phyloP scores from a whole-genome alignment of 2,113 vertebrate genomes.

The Merops nubicus region DNA sequence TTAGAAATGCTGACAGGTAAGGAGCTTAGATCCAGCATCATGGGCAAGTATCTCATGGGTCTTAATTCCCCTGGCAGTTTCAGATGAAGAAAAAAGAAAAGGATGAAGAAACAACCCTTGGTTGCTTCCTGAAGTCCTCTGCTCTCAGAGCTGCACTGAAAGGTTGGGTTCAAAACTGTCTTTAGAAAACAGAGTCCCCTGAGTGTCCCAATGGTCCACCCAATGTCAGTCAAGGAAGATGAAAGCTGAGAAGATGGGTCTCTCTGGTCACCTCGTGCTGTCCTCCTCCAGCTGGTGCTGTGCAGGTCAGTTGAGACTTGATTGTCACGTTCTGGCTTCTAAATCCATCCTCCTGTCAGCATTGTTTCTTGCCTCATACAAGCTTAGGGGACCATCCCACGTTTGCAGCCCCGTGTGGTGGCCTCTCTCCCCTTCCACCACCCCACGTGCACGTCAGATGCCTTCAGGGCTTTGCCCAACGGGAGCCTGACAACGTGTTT shows the following conservation, averaged over 20 bases:
- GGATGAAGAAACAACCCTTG: rapidly evolving
- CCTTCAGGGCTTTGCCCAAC: background rate
- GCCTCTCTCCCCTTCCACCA: background rate
- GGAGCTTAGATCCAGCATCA: slow-evolving; percentile 12
- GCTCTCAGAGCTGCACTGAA: background rate
- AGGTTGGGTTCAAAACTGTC: background rate
- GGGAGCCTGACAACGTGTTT: background rate
- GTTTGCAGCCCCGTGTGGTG: background rate
- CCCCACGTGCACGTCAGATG: rapidly evolving
- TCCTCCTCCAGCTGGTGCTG: background rate
- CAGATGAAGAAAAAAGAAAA: rapidly evolving
- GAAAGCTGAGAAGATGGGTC: background rate
- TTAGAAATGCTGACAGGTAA: slow-evolving; percentile 33
- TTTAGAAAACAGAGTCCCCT: background rate
- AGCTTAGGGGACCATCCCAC: rapidly evolving
- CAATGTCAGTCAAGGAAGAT: rapidly evolving
- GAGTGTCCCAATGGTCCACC: background rate
- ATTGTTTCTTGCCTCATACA: background rate
- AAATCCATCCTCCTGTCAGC: background rate
- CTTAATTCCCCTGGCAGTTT: background rate
- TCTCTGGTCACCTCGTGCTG: background rate
- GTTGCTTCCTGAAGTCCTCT: background rate
- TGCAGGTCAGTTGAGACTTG: background rate
- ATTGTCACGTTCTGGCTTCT: background rate
- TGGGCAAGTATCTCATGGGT: background rate